These are phyloP conservation scores for Rhodophaea formosa DNA, from an alignment of 2,888 invertebrate genomes.

Conservation along the genomic window DNA sequence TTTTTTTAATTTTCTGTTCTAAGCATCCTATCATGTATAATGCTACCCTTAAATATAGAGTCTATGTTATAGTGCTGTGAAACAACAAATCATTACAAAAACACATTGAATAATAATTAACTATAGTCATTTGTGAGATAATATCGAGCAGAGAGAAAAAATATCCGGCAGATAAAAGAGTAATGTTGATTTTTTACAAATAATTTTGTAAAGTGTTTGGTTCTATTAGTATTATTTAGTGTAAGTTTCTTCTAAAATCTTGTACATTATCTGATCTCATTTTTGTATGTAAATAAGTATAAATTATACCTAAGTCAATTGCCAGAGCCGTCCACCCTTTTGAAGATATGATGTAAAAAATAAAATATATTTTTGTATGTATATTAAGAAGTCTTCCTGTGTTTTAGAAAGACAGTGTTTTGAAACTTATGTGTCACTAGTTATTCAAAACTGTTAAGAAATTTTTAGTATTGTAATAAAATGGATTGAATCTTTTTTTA, in stretches of 20 bases:
- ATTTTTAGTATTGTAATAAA: slow-evolving; percentile 38
- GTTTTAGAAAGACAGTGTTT: slow-evolving; percentile 12
- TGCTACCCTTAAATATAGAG: too few relatives aligned
- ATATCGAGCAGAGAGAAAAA: background rate
- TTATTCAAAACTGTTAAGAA: slow-evolving; percentile 27
- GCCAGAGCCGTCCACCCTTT: slow-evolving; percentile 25
- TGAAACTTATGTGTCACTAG: slow-evolving; percentile 2
- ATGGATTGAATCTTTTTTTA: background rate
- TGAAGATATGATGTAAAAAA: background rate
- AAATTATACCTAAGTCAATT: slow-evolving; percentile 37
- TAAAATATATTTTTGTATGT: slow-evolving; percentile 7
- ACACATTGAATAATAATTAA: too few relatives aligned
- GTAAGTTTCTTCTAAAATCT: slow-evolving; percentile 45
- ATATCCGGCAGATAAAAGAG: background rate
- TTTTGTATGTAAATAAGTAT: slow-evolving; percentile 66
- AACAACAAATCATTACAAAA: too few relatives aligned
- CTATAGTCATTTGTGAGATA: too few relatives aligned
- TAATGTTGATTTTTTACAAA: slow-evolving; percentile 26
- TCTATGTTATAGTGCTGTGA: too few relatives aligned
- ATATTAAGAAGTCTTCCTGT: slow-evolving; percentile 13
- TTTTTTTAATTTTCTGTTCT: too few relatives aligned
- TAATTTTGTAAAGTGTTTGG: slow-evolving; percentile 36
- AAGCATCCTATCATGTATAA: too few relatives aligned
- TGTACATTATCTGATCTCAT: slow-evolving; percentile 77
- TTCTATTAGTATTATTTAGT: slow-evolving; percentile 50